A percentile compares a stretch with the other conserved stretches of the same genome.
Conservation (phyloP, 2,797 vertebrate species). For the Lateolabrax maculatus region DNA sequence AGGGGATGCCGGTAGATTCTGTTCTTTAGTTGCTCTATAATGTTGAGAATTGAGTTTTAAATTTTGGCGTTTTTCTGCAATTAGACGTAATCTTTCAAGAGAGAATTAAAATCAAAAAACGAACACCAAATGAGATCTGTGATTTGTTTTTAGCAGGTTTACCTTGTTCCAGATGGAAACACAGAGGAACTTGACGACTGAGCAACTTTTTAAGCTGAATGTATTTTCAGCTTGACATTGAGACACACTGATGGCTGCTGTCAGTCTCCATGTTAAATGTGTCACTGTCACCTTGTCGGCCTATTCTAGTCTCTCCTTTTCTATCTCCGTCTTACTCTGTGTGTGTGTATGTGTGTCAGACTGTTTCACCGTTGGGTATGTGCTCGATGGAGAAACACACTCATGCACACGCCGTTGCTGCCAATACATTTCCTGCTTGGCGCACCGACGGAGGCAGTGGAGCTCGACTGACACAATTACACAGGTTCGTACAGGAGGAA, state of each 20-base stretch:
- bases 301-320: constrained; percentile 50
- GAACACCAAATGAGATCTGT: background rate
- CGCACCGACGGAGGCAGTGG: constrained; percentile 44
- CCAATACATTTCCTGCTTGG: constrained; percentile 43
- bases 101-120: too few species aligned
- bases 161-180: background rate
- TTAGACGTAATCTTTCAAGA: too few species aligned
- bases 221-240: constrained; percentile 43
- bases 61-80: too few species aligned
- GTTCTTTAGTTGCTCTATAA: too few species aligned
- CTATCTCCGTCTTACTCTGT: constrained; percentile 20
- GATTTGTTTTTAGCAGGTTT: background rate
- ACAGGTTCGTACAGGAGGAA: constrained; percentile 66
- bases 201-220: constrained; percentile 18
- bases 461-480: constrained; percentile 73
- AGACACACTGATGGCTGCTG: constrained; percentile 44
- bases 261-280: constrained; percentile 62
- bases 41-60: too few species aligned
- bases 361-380: constrained; percentile 39
- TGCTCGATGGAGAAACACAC: constrained; percentile 43
- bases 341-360: constrained; percentile 16
- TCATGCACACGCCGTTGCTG: constrained; percentile 5
- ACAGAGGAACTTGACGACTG: constrained; percentile 27
- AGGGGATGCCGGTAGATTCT: too few species aligned
- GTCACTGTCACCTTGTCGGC: constrained; percentile 66